phyloP scores from a whole-genome alignment of 2,113 vertebrate genomes.

The Neoarius graeffei region DNA sequence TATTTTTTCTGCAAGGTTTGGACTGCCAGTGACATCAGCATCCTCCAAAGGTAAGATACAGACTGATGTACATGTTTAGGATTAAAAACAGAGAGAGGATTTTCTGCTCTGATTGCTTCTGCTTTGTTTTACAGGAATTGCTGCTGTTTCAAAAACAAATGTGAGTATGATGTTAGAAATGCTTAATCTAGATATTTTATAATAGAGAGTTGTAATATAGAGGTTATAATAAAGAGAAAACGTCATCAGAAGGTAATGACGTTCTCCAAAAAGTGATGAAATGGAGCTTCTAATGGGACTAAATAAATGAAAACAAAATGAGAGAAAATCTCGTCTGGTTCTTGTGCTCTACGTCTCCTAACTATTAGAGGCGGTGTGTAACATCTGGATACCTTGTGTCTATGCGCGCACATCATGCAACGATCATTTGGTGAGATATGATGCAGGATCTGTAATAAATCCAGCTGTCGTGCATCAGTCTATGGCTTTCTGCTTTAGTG shows the following conservation, averaged over 20 bases:
- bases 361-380: not conserved
- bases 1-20: constrained; percentile 32
- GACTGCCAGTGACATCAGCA: constrained; percentile 42
- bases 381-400: not conserved
- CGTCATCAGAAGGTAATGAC: not conserved
- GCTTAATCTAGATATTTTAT: not conserved
- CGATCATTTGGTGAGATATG: not conserved
- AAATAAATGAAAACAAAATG: not conserved
- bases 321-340: not conserved
- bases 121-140: constrained; percentile 46
- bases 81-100: not conserved
- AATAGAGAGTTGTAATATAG: not conserved
- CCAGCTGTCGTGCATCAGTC: not conserved
- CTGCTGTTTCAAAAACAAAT: constrained; percentile 43
- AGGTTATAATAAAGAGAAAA: not conserved
- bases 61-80: not conserved
- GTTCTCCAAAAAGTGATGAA: not conserved
- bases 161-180: constrained; percentile 49
- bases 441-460: not conserved
- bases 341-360: not conserved
- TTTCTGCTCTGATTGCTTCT: not conserved
- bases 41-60: constrained; percentile 71
- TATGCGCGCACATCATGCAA: not conserved
- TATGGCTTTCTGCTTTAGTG: not conserved
- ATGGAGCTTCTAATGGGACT: not conserved